Evolutionary conservation across 2,797 vertebrate genomes (phyloP).

Genomic region (Antrozous pallidus): DNA sequence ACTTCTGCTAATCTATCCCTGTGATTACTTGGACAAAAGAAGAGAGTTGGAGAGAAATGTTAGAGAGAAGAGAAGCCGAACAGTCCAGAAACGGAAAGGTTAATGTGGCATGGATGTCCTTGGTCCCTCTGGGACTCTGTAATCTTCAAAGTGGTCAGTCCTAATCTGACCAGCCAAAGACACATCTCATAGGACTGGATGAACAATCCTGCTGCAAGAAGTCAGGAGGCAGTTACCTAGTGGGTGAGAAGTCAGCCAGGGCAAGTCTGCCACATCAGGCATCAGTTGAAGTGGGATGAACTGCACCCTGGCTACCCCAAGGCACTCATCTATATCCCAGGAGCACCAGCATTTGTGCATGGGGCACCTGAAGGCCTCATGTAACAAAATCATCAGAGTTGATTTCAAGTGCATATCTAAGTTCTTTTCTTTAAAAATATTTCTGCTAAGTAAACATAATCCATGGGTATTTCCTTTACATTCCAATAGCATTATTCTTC

Average conservation of each 20-base stretch:
- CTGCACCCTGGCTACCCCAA: not conserved
- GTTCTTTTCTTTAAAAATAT: not conserved
- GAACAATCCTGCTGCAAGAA: not conserved
- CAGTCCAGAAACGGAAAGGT: rapidly evolving
- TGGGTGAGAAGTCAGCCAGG: not conserved
- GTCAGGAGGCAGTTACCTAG: rapidly evolving
- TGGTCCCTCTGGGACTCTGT: not conserved
- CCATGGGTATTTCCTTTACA: not conserved
- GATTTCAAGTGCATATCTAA: not conserved
- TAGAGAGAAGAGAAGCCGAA: not conserved
- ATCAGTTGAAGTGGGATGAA: not conserved
- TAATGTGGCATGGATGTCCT: not conserved
- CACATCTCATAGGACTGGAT: not conserved
- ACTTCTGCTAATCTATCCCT: not conserved
- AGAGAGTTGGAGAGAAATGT: not conserved
- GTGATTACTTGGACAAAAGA: not conserved
- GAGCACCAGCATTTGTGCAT: not conserved
- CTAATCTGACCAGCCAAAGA: not conserved
- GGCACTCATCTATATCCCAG: not conserved
- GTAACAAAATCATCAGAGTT: not conserved
- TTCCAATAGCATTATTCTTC: not conserved
- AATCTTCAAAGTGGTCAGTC: not conserved
- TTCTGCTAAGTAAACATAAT: not conserved
- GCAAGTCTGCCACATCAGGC: not conserved
- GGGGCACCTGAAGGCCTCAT: not conserved